Evolutionary conservation across 2,888 invertebrate genomes (phyloP).

Genomic region (Mesoligia furuncula): DNA sequence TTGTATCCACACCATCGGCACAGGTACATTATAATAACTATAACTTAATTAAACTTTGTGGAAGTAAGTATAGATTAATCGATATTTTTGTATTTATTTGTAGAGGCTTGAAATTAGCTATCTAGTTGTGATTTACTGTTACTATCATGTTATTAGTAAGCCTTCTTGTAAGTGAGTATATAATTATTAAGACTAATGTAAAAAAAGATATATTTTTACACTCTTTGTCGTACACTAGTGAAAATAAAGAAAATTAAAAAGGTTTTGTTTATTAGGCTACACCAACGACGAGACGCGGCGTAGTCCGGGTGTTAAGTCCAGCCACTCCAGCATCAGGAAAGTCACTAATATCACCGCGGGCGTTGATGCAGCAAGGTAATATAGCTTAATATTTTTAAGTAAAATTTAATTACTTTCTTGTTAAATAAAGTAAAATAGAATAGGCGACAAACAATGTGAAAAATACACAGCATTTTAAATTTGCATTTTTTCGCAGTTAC

Average conservation of each 20-base stretch:
- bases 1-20: slow-evolving; percentile 72
- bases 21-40: slow-evolving; percentile 73
- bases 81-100: background rate
- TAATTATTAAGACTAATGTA: too few species aligned
- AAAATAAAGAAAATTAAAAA: background rate
- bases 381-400: background rate
- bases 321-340: slow-evolving; percentile 85
- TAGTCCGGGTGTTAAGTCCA: slow-evolving; percentile 86
- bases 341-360: slow-evolving; percentile 88
- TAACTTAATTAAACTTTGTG: background rate
- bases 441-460: background rate
- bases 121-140: background rate
- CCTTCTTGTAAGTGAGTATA: too few species aligned
- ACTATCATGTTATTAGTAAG: too few species aligned
- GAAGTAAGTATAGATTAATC: background rate
- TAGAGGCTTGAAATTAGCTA: background rate
- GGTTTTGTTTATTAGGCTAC: slow-evolving; percentile 66
- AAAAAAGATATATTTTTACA: background rate
- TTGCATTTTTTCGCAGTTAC: slow-evolving; percentile 64
- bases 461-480: background rate
- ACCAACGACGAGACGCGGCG: slow-evolving; percentile 79
- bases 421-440: too few species aligned
- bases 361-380: slow-evolving; percentile 84
- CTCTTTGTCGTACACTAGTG: background rate
- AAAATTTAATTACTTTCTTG: too few species aligned